Percentiles rank a stretch among this genome's conserved stretches.
Evolutionary conservation across 2,888 invertebrate species (phyloP).

Genomic region (Tinea trinotella): DNA sequence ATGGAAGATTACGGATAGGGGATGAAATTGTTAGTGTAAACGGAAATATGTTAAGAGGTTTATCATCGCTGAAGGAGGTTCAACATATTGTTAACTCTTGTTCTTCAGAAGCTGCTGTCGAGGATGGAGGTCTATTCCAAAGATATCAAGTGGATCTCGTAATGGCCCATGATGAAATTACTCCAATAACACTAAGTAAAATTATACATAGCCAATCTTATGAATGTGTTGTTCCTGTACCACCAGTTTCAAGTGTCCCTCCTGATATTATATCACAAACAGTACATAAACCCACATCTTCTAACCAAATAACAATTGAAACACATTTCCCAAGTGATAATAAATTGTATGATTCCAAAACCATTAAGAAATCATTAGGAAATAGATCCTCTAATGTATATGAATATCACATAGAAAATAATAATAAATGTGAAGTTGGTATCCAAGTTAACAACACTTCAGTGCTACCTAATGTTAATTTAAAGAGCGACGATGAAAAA

Average conservation of each 20-base stretch:
- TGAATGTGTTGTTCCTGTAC: conserved; percentile 37
- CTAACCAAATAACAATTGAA: conserved; percentile 59
- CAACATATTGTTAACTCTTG: conserved; percentile 71
- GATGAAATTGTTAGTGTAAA: conserved; percentile 94
- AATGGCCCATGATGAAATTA: conserved; percentile 76
- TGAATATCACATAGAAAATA: conserved; percentile 28
- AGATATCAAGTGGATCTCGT: conserved; percentile 73
- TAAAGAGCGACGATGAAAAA: conserved; percentile 69
- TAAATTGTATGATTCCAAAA: conserved; percentile 35
- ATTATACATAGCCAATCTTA: conserved; percentile 50
- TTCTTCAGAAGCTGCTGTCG: conserved; percentile 55
- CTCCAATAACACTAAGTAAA: conserved; percentile 63
- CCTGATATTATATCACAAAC: conserved; percentile 65
- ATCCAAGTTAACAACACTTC: conserved; percentile 45
- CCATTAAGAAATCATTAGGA: conserved; percentile 31
- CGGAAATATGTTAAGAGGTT: conserved; percentile 82
- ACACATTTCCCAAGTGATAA: conserved; percentile 58
- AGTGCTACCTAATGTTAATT: conserved; percentile 50
- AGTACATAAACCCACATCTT: conserved; percentile 49
- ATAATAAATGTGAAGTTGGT: conserved; percentile 47
- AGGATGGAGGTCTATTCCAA: conserved; percentile 51
- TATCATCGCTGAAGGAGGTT: conserved; percentile 77
- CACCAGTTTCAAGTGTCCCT: conserved; percentile 41
- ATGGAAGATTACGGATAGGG: conserved; percentile 85
- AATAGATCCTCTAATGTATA: conserved; percentile 29